Evolutionary conservation across 2,113 vertebrate species (phyloP).

Genomic region (Euleptes europaea): DNA sequence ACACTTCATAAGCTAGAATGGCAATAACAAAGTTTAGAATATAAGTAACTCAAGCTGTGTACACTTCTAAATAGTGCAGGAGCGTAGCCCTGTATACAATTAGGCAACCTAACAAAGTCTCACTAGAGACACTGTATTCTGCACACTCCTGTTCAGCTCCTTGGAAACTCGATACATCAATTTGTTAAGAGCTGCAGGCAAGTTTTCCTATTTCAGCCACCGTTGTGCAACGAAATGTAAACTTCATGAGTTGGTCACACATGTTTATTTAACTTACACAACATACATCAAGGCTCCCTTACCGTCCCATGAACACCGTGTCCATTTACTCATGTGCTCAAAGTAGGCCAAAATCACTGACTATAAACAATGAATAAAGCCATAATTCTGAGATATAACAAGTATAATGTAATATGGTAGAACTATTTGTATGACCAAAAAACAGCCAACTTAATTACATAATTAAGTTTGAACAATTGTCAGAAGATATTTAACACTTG

Average conservation of each 20-base stretch:
- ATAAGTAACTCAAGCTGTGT: neutral
- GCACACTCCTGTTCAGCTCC: neutral
- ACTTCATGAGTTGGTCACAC: fast-evolving
- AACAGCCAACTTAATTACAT: neutral
- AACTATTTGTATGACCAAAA: neutral
- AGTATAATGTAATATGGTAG: neutral
- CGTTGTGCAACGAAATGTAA: neutral
- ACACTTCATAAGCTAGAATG: neutral
- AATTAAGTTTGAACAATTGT: neutral
- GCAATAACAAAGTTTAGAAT: neutral
- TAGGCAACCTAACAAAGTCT: neutral
- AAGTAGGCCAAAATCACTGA: no score
- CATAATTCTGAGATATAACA: neutral
- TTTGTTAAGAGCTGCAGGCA: neutral
- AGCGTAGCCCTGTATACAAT: neutral
- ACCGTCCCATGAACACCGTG: neutral
- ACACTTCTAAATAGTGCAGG: neutral
- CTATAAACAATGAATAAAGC: no score
- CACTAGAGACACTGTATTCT: neutral
- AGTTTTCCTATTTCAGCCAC: fast-evolving
- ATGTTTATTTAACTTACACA: fast-evolving
- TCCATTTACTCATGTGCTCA: no score
- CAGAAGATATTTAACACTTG: neutral
- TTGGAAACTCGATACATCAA: neutral
- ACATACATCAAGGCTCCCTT: neutral